Evolutionary conservation across 1,140 invertebrate genomes (phyloP).

Genomic region (Drosophila nikananu): DNA sequence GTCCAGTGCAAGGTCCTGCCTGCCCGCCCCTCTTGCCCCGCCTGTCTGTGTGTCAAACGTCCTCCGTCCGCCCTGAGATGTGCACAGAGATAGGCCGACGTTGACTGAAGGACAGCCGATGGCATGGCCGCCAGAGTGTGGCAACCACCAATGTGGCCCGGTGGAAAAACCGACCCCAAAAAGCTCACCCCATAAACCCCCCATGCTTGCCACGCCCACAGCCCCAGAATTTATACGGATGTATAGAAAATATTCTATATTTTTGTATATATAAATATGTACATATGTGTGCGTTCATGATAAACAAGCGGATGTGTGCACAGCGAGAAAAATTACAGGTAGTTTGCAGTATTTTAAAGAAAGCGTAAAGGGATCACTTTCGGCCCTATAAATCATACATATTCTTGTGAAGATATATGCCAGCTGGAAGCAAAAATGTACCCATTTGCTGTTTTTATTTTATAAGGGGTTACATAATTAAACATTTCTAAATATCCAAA

Average conservation of each 20-base stretch:
- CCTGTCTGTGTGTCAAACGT: slow-evolving; percentile 3
- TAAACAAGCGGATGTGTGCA: slow-evolving; percentile 15
- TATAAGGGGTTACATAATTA: too few species aligned
- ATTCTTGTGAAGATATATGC: too few species aligned
- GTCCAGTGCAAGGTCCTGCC: neutral
- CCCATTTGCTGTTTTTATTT: too few species aligned
- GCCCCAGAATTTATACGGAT: slow-evolving; percentile 16
- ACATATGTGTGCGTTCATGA: neutral
- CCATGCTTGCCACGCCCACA: slow-evolving; percentile 25
- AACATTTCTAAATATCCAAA: too few species aligned
- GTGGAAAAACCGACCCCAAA: neutral
- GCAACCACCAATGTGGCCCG: slow-evolving; percentile 60
- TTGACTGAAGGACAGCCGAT: slow-evolving; percentile 30
- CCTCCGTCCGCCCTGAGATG: neutral
- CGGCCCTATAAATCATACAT: too few species aligned
- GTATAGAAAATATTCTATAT: slow-evolving; percentile 31
- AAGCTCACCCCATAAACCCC: slow-evolving; percentile 6
- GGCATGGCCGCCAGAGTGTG: slow-evolving; percentile 63
- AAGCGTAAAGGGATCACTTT: neutral
- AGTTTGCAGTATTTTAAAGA: too few species aligned
- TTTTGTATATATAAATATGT: slow-evolving; percentile 20
- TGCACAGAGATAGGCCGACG: slow-evolving; percentile 56
- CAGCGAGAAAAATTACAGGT: too few species aligned
- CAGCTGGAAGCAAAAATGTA: too few species aligned
- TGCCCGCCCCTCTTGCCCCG: neutral